Conservation (phyloP, 2,888 invertebrate genomes). For the Asteroscopus sphinx region DNA sequence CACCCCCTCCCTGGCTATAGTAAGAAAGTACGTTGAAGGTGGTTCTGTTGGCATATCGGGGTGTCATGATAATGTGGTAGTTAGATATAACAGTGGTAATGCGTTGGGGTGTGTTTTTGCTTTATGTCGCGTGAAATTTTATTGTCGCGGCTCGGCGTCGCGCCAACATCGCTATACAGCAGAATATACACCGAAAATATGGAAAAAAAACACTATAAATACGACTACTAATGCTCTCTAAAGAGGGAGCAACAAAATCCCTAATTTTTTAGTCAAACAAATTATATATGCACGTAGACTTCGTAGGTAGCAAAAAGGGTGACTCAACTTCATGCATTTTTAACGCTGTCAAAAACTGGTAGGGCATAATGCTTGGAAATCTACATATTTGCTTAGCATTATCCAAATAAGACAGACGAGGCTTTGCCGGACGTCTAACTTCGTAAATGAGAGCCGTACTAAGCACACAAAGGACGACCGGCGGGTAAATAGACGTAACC, state of each 20-base stretch:
- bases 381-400: constrained; percentile 79
- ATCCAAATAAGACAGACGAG: constrained; percentile 81
- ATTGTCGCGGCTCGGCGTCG: constrained; percentile 76
- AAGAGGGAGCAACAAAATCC: constrained; percentile 33
- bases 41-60: constrained; percentile 45
- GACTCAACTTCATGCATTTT: constrained; percentile 62
- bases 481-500: constrained; percentile 69
- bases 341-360: constrained; percentile 60
- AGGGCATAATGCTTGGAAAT: constrained; percentile 61
- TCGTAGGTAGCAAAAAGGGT: constrained; percentile 48
- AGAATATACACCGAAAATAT: constrained; percentile 40
- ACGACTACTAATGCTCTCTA: constrained; percentile 36
- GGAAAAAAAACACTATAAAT: constrained; percentile 33
- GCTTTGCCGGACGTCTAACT: constrained; percentile 79
- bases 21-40: constrained; percentile 26
- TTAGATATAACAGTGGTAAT: constrained; percentile 79
- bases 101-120: constrained; percentile 88
- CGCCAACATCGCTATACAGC: constrained; percentile 51
- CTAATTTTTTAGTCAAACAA: constrained; percentile 31
- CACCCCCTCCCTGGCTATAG: constrained; percentile 27
- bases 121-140: constrained; percentile 90
- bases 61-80: constrained; percentile 73
- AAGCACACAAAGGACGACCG: constrained; percentile 73
- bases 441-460: constrained; percentile 83
- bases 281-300: constrained; percentile 33